Evolutionary conservation across 2,888 invertebrate species (phyloP), one percentile per base, ranked within the genome.

Genomic region (Helobdella robusta): DNA sequence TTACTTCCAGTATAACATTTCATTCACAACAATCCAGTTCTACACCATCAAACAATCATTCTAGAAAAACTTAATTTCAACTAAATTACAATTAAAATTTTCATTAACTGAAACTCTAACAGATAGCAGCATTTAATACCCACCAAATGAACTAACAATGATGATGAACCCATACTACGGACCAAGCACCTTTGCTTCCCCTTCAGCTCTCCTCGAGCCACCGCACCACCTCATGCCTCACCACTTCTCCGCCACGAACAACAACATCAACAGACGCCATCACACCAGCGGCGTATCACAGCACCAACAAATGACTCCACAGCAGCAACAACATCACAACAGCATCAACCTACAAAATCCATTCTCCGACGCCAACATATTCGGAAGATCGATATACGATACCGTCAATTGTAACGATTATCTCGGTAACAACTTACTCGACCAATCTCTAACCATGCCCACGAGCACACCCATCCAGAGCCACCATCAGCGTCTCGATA

Each of bases 101-200:
- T n/a, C n/a, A n/a, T n/a, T n/a, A n/a, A n/a, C n/a, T n/a, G n/a
- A n/a, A n/a, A n/a, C n/a, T n/a, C n/a, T n/a, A n/a, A n/a, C n/a
- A n/a, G n/a, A n/a, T n/a, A n/a, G n/a, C n/a, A n/a, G n/a, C n/a
- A n/a, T n/a, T n/a, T n/a, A n/a, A n/a, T n/a, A n/a, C n/a, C n/a
- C n/a, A n/a, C n/a, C n/a, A 25, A 56, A 30, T 56, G n/a, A 30
- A 11, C 15, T 30, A n/a, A 56, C 4, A 6, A 62, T 62, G 62
- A 62, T 62, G 62, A 62, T 62, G 62, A 62, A 62, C 30, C 62
- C 62, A 2, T 62, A 62, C 25, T 62, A 62, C 50, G 62, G 62
- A 30, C 46, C 62, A 35, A 62, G 62, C 62, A 46, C 62, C 15
- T 62, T 62, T n/a, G 62, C 46, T 50, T 32, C 62, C 2, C 62